phyloP scores from a whole-genome alignment of 2,797 vertebrate genomes.

The Muraenolepis orangiensis region DNA sequence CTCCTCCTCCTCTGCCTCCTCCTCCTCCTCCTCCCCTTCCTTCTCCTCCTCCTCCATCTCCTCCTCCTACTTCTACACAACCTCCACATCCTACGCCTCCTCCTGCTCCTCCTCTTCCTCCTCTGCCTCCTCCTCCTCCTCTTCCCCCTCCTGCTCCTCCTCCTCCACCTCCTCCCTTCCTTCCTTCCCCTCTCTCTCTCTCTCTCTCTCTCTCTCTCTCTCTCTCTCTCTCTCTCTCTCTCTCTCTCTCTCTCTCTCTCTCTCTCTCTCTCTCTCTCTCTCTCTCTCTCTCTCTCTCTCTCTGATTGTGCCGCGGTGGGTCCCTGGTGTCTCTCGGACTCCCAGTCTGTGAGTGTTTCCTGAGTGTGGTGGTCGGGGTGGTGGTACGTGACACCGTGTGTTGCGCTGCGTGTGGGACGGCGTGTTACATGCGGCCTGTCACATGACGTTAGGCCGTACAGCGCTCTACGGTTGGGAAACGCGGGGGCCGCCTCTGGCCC shows the following conservation, averaged over 20 bases:
- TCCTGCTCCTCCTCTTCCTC: background rate
- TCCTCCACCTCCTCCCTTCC: background rate
- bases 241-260: background rate
- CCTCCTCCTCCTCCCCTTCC: background rate
- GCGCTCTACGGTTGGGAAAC: background rate
- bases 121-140: background rate
- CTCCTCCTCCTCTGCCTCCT: background rate
- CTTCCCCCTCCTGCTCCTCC: background rate
- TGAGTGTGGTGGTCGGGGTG: background rate
- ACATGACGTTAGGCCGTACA: background rate
- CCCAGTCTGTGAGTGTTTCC: background rate
- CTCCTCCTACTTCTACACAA: too few relatives aligned
- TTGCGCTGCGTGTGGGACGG: background rate
- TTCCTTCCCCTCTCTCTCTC: background rate
- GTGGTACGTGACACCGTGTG: background rate
- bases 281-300: background rate
- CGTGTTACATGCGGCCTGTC: background rate
- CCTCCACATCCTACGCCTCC: slow-evolving; percentile 14
- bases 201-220: background rate
- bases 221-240: background rate
- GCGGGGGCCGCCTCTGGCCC: too few relatives aligned
- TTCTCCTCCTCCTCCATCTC: background rate
- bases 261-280: background rate
- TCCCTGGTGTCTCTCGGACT: too few relatives aligned
- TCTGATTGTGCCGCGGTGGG: too few relatives aligned